phyloP scores from a whole-genome alignment of 2,113 vertebrate genomes.

The Parus major region DNA sequence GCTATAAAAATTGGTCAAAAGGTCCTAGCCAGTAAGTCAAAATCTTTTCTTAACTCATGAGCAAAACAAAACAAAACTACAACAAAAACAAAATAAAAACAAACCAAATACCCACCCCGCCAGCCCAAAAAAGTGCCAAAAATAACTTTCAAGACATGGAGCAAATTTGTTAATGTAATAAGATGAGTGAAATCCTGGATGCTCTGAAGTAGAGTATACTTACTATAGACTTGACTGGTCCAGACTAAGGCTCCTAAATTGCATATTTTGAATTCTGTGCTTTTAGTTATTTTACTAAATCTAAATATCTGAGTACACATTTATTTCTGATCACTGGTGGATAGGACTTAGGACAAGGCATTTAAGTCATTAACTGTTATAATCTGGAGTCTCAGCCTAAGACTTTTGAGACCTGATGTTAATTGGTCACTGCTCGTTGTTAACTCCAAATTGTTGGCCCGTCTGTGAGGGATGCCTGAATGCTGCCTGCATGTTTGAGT shows the following conservation, averaged over 20 bases:
- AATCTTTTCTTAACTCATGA: background rate
- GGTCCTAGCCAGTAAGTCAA: background rate
- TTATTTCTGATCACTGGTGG: background rate
- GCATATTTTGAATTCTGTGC: background rate
- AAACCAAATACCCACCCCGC: background rate
- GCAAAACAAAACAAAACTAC: background rate
- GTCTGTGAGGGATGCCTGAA: background rate
- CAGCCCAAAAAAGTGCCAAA: background rate
- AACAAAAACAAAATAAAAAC: too few species aligned
- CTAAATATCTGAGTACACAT: background rate
- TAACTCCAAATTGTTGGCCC: background rate
- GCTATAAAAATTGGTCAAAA: background rate
- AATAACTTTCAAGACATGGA: background rate
- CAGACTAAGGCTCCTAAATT: background rate
- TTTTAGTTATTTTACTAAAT: background rate
- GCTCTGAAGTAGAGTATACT: background rate
- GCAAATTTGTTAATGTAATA: background rate
- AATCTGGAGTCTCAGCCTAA: background rate
- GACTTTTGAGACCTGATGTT: background rate
- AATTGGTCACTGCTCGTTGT: fast-evolving
- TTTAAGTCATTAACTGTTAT: background rate
- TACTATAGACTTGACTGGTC: background rate
- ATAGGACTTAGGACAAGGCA: background rate
- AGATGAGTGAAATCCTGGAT: background rate
- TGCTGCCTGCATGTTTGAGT: fast-evolving